A percentile compares a stretch with the other conserved stretches of the same genome.
Evolutionary conservation across 2,888 invertebrate species (phyloP).

Genomic region (Volucella inflata): DNA sequence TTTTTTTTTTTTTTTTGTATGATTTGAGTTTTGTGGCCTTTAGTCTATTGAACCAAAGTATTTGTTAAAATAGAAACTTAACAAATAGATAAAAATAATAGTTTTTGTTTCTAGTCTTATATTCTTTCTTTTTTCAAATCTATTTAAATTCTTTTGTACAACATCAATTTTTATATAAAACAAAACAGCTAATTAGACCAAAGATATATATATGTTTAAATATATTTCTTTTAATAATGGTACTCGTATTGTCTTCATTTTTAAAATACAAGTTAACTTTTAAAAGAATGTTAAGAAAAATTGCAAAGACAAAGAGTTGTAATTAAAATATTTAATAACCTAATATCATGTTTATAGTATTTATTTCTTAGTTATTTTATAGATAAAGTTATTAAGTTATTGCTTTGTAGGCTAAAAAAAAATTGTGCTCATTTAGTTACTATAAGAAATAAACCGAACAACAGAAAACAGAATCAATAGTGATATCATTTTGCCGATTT

Average conservation of each 20-base stretch:
- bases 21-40: slow-evolving; percentile 10
- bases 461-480: no score
- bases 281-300: slow-evolving; percentile 30
- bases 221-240: slow-evolving; percentile 23
- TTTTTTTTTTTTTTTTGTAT: neutral
- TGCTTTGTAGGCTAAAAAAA: slow-evolving; percentile 24
- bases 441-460: slow-evolving; percentile 38
- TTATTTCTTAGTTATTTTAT: slow-evolving; percentile 27
- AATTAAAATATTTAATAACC: slow-evolving; percentile 31
- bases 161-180: slow-evolving; percentile 31
- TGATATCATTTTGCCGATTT: no score
- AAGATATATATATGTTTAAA: slow-evolving; percentile 47
- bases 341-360: slow-evolving; percentile 11
- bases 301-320: slow-evolving; percentile 31
- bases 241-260: slow-evolving; percentile 47
- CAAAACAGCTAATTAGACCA: slow-evolving; percentile 70
- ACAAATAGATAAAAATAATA: slow-evolving; percentile 29
- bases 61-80: slow-evolving; percentile 24
- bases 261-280: slow-evolving; percentile 19
- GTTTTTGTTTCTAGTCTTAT: slow-evolving; percentile 65
- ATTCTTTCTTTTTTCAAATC: slow-evolving; percentile 26
- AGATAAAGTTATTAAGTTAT: slow-evolving; percentile 33
- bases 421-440: slow-evolving; percentile 41
- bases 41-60: slow-evolving; percentile 71
- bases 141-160: slow-evolving; percentile 28